Evolutionary conservation across 2,113 vertebrate genomes (phyloP), one percentile per base, ranked within the genome.

Genomic region (Pygoscelis antarcticus): DNA sequence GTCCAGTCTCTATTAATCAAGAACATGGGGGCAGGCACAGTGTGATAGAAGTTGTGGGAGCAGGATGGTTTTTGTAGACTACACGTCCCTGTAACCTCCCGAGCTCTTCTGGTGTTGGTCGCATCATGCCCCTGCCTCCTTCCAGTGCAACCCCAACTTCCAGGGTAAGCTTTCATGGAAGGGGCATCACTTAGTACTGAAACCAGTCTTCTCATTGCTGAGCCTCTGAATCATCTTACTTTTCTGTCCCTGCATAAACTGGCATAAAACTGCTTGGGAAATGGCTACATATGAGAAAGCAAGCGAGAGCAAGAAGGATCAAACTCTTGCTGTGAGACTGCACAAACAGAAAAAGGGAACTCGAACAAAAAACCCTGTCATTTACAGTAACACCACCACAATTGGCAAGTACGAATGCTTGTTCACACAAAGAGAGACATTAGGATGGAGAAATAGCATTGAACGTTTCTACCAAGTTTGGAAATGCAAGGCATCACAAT

Each of bases 281-380:
- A 54, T 18, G 34, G 20, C 74, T n/a, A 1, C 23, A 1, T 9
- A 3, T 17, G 60, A 47, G 58, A 82, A 71, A 76, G 18, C 6
- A 40, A 21, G 30, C 1, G 6, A 36, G 54, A 68, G 46, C 61
- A 79, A 38, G 2, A 6, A 49, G 86, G 46, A 23, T 25, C 58
- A 57, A 32, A 32, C 36, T 32, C 55, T 11, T 22, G 13, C 49
- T 51, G 25, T 42, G 80, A 68, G 55, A 17, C 40, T 25, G 38
- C 42, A 55, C 40, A n/a, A 21, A 38, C 4, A 15, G 80, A 17
- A 87, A 49, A 83, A 11, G 7, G 27, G 8, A 34, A 26, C 19
- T 74, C 4, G 0, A 49, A 36, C 11, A 55, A 55, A 71, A 5
- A 18, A 1, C 21, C 13, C 20, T 6, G 1, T 7, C 9, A 6